phyloP scores from a whole-genome alignment of 2,797 vertebrate genomes.

The Molossus alvarezi region DNA sequence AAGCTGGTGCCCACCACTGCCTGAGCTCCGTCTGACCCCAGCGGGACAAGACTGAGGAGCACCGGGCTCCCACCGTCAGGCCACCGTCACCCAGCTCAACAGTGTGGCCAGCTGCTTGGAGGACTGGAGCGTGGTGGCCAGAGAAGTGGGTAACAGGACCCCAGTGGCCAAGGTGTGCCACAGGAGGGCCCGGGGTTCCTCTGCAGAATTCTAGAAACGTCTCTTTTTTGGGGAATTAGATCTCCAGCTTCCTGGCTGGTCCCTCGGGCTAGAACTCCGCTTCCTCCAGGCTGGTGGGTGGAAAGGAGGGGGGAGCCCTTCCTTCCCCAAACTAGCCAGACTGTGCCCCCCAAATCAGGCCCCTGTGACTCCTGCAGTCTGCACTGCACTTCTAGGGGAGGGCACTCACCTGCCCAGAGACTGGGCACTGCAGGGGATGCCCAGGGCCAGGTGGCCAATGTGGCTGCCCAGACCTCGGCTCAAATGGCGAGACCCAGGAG shows the following conservation, averaged over 20 bases:
- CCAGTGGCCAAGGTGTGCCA: constrained; percentile 95
- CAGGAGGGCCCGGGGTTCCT: neutral
- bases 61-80: constrained; percentile 95
- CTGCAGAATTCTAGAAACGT: neutral
- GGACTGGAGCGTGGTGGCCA: constrained; percentile 93
- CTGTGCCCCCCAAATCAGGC: neutral
- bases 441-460: no score
- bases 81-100: constrained; percentile 97
- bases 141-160: constrained; percentile 95
- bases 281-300: neutral
- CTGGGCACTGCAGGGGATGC: neutral
- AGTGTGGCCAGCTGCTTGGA: constrained; percentile 97
- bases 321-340: no score
- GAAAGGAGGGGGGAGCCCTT: neutral
- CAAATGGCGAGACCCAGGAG: neutral
- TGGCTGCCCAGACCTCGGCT: neutral
- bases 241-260: neutral
- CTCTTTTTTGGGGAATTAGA: neutral
- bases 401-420: neutral
- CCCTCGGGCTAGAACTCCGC: neutral
- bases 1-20: constrained; percentile 97
- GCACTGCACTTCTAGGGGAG: neutral
- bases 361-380: accelerated
- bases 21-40: constrained; percentile 97
- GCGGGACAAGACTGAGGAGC: constrained; percentile 96